Percentiles rank a stretch among this genome's conserved stretches.
Evolutionary conservation across 2,888 invertebrate species (phyloP).

Genomic region (Mycalesis mineus): DNA sequence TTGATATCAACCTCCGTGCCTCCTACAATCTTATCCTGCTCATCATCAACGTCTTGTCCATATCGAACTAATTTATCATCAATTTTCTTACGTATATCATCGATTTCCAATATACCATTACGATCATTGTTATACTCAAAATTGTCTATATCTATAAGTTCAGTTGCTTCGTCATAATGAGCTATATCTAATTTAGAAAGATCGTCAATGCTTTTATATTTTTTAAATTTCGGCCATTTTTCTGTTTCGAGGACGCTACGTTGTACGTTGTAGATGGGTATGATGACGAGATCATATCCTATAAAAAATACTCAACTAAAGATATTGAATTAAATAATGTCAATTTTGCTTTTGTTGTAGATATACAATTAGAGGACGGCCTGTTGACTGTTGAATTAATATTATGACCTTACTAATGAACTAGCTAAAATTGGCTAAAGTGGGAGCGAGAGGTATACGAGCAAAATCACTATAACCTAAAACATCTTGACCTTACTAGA

Average conservation of each 20-base stretch:
- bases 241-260: slow-evolving; percentile 5
- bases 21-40: slow-evolving; percentile 55
- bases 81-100: background rate
- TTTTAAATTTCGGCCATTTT: slow-evolving; percentile 14
- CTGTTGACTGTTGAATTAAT: too few species aligned
- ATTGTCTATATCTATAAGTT: slow-evolving; percentile 50
- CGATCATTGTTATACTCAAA: slow-evolving; percentile 47
- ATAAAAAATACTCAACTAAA: slow-evolving; percentile 20
- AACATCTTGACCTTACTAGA: too few species aligned
- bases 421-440: too few species aligned
- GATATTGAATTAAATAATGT: background rate
- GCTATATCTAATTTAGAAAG: slow-evolving; percentile 49
- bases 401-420: too few species aligned
- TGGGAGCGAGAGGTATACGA: too few species aligned
- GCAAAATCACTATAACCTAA: too few species aligned
- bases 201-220: slow-evolving; percentile 26
- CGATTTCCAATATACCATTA: slow-evolving; percentile 10
- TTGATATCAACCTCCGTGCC: slow-evolving; percentile 63
- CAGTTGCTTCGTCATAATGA: slow-evolving; percentile 53
- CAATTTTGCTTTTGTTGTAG: too few species aligned
- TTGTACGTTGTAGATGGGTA: slow-evolving; percentile 39
- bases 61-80: slow-evolving; percentile 26
- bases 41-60: slow-evolving; percentile 39
- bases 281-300: slow-evolving; percentile 57
- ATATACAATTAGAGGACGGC: too few species aligned